A percentile compares a stretch with the other conserved stretches of the same genome.
These are phyloP conservation scores for Onychomys arenicola DNA, from an alignment of 2,797 vertebrate genomes.

Conservation along the genomic window DNA sequence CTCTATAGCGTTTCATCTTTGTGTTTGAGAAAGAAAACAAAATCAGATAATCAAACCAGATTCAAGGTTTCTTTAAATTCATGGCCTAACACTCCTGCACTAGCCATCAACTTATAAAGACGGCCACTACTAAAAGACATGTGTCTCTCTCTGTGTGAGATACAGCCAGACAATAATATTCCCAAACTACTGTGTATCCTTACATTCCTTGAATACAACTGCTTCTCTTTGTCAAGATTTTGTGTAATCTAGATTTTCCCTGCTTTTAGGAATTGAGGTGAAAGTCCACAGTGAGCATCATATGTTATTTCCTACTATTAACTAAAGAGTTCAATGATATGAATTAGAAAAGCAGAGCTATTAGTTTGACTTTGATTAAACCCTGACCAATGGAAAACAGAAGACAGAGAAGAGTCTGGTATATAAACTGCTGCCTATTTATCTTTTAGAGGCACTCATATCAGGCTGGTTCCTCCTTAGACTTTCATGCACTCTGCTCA, in stretches of 20 bases:
- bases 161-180: neutral
- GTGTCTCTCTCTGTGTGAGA: neutral
- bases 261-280: too few species aligned
- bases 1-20: too few species aligned
- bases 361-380: neutral
- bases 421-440: neutral
- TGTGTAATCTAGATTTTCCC: neutral
- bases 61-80: neutral
- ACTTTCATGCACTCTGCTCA: neutral
- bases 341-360: too few species aligned
- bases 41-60: neutral
- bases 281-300: neutral
- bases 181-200: neutral
- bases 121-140: neutral
- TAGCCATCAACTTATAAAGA: neutral
- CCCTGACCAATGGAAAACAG: accelerated
- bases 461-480: neutral
- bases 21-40: neutral
- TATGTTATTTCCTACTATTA: neutral
- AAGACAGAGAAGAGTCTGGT: neutral
- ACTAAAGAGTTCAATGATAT: neutral
- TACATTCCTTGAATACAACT: neutral
- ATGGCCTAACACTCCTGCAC: neutral
- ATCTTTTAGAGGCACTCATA: neutral
- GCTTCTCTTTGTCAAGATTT: neutral